Percentiles rank a stretch among this genome's conserved stretches.
Evolutionary conservation across 2,113 vertebrate genomes (phyloP).

Genomic region (Emydocephalus ijimae): DNA sequence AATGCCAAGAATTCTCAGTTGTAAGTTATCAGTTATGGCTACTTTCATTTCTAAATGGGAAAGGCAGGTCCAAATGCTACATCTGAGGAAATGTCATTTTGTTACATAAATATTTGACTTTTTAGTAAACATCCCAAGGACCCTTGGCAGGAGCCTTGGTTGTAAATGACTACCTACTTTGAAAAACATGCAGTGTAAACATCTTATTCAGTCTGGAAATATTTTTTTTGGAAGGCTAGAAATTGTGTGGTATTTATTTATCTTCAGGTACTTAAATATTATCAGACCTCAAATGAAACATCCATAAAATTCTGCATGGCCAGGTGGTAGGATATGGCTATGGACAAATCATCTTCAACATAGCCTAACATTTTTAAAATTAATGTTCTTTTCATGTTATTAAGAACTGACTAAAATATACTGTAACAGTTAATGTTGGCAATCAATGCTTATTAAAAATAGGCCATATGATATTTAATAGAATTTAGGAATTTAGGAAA

Average conservation of each 20-base stretch:
- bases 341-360: neutral
- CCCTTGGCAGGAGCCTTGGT: constrained; percentile 38
- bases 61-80: constrained; percentile 4
- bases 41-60: constrained; percentile 13
- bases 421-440: neutral
- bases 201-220: constrained; percentile 51
- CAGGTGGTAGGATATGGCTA: neutral
- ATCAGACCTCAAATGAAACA: constrained; percentile 29
- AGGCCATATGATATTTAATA: neutral
- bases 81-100: constrained; percentile 40
- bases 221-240: constrained; percentile 50
- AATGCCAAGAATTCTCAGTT: neutral
- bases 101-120: constrained; percentile 46
- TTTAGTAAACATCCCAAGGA: constrained; percentile 39
- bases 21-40: neutral
- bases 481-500: neutral
- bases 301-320: neutral
- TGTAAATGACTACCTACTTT: constrained; percentile 45
- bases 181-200: constrained; percentile 47
- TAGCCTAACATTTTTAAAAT: neutral
- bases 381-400: neutral
- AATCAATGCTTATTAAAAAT: neutral
- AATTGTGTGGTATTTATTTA: constrained; percentile 48
- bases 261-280: constrained; percentile 32
- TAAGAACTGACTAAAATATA: neutral